phyloP scores from a whole-genome alignment of 2,797 vertebrate genomes.

The Sebastes nivosus region DNA sequence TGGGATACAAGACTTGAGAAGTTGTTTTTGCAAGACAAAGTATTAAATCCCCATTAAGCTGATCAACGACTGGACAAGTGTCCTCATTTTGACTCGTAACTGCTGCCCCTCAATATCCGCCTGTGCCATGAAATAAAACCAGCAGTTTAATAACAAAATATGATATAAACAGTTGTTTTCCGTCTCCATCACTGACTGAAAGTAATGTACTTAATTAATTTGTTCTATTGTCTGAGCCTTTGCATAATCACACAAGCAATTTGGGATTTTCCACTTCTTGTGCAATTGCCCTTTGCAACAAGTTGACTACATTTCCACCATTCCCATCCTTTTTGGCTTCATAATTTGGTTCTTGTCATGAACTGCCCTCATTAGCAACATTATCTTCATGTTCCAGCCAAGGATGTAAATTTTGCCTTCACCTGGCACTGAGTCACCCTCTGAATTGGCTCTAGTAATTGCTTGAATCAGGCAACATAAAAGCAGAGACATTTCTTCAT shows the following conservation, averaged over 20 bases:
- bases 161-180: conserved; percentile 16
- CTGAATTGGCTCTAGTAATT: conserved; percentile 68
- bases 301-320: conserved; percentile 39
- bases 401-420: conserved; percentile 65
- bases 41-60: conserved; percentile 78
- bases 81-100: conserved; percentile 64
- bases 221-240: conserved; percentile 32
- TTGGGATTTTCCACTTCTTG: conserved; percentile 29
- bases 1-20: conserved; percentile 68
- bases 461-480: conserved; percentile 64
- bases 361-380: conserved; percentile 71
- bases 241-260: conserved; percentile 38
- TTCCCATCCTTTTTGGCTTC: conserved; percentile 55
- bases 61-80: conserved; percentile 58
- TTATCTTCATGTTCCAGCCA: conserved; percentile 63
- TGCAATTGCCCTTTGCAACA: conserved; percentile 49
- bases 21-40: conserved; percentile 72
- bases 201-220: conserved; percentile 30
- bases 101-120: conserved; percentile 33
- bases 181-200: background rate
- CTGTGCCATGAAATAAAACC: conserved; percentile 29
- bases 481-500: conserved; percentile 61
- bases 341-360: conserved; percentile 68
- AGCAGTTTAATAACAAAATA: conserved; percentile 27
- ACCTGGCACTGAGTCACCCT: conserved; percentile 61